Conservation (phyloP, 2,888 invertebrate genomes). For the Oligia strigilis region DNA sequence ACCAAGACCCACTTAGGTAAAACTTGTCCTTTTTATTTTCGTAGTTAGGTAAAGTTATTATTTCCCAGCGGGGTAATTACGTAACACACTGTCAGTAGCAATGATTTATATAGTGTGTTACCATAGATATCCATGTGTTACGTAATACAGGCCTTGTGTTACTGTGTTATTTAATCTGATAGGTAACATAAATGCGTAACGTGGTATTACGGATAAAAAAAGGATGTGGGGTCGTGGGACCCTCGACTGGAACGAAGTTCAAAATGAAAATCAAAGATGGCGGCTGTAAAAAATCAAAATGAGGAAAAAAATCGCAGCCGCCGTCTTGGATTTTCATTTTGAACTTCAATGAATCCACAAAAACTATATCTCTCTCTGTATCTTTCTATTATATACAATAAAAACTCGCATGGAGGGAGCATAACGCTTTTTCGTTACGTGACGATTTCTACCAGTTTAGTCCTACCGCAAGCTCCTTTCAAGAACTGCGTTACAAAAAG, state of each 20-base stretch:
- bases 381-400: neutral
- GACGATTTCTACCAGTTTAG: neutral
- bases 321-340: neutral
- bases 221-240: too few species aligned
- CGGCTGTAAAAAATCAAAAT: neutral
- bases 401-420: neutral
- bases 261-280: too few species aligned
- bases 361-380: neutral
- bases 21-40: neutral
- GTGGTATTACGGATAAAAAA: neutral
- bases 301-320: neutral
- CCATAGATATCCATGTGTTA: neutral
- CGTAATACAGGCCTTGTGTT: neutral
- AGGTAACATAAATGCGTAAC: neutral
- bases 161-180: neutral
- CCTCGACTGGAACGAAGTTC: too few species aligned
- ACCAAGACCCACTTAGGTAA: too few species aligned
- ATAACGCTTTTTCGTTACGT: neutral
- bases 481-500: neutral
- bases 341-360: neutral
- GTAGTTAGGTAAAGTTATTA: neutral
- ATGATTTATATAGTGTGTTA: neutral
- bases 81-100: neutral
- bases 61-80: neutral
- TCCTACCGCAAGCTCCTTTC: neutral